Evolutionary conservation across 1,140 invertebrate genomes (phyloP).

Genomic region (Spodoptera litura): DNA sequence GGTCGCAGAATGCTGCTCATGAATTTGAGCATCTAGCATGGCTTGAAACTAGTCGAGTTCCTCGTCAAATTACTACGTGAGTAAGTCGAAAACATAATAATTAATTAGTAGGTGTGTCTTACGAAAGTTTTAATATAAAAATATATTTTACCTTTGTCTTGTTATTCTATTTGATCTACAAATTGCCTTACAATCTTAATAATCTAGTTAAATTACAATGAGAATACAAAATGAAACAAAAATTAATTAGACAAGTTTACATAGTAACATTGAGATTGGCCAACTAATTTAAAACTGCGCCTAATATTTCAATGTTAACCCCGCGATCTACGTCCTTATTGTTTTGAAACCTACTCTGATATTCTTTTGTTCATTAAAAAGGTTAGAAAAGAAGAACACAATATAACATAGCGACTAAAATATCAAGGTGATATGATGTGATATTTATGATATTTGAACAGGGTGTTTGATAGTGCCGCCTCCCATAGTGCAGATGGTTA

Average conservation of each 20-base stretch:
- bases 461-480: slow-evolving; percentile 37
- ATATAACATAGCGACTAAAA: slow-evolving; percentile 44
- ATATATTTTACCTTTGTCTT: too few species aligned
- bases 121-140: too few species aligned
- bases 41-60: too few species aligned
- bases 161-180: neutral
- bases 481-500: slow-evolving; percentile 8
- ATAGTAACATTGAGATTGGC: neutral
- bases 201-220: neutral
- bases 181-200: neutral
- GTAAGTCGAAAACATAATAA: too few species aligned
- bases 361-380: slow-evolving; percentile 48
- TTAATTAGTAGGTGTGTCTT: too few species aligned
- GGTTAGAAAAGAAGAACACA: slow-evolving; percentile 56
- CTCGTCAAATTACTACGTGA: too few species aligned
- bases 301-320: slow-evolving; percentile 42
- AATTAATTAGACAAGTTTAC: neutral
- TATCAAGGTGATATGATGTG: slow-evolving; percentile 60
- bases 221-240: neutral
- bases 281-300: slow-evolving; percentile 4
- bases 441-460: slow-evolving; percentile 57
- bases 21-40: too few species aligned
- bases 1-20: too few species aligned
- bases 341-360: slow-evolving; percentile 42
- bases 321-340: slow-evolving; percentile 30